These are phyloP conservation scores for Sinotaia quadrata DNA, from an alignment of 2,888 invertebrate genomes.

Conservation along the genomic window DNA sequence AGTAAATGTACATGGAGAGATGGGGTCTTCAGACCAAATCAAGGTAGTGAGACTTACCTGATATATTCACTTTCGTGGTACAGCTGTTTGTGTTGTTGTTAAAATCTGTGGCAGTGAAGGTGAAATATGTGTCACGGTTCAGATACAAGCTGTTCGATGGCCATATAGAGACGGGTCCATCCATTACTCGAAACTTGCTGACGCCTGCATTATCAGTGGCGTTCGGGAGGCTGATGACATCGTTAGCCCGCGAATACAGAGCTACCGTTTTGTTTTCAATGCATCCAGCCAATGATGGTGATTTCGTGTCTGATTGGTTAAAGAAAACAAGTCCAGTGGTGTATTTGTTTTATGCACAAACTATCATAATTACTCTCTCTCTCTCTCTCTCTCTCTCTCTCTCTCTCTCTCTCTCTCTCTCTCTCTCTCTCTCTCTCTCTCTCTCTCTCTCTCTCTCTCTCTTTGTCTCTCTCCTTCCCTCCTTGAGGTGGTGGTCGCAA, in stretches of 20 bases:
- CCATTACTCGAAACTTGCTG: conserved; percentile 21
- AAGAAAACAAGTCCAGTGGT: not conserved
- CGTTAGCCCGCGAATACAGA: conserved; percentile 16
- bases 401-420: not conserved
- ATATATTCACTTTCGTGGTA: conserved; percentile 84
- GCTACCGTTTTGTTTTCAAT: not conserved
- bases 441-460: not conserved
- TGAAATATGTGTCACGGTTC: conserved; percentile 72
- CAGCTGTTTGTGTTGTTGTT: conserved; percentile 97
- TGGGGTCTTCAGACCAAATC: too few relatives aligned
- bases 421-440: not conserved
- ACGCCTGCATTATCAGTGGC: conserved; percentile 47
- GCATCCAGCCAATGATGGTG: conserved; percentile 36
- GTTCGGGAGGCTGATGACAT: conserved; percentile 26
- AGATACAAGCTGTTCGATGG: conserved; percentile 40
- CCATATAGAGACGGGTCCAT: conserved; percentile 26
- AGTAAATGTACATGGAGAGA: too few relatives aligned
- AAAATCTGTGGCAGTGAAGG: conserved; percentile 95
- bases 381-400: conserved; percentile 14
- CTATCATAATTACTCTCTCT: not conserved
- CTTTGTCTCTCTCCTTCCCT: not conserved
- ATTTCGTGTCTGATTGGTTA: conserved; percentile 41
- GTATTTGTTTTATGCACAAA: not conserved
- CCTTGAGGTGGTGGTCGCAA: not conserved
- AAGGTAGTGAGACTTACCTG: conserved; percentile 50